phyloP scores from a whole-genome alignment of 2,113 vertebrate species.

The Bolborhynchus lineola region DNA sequence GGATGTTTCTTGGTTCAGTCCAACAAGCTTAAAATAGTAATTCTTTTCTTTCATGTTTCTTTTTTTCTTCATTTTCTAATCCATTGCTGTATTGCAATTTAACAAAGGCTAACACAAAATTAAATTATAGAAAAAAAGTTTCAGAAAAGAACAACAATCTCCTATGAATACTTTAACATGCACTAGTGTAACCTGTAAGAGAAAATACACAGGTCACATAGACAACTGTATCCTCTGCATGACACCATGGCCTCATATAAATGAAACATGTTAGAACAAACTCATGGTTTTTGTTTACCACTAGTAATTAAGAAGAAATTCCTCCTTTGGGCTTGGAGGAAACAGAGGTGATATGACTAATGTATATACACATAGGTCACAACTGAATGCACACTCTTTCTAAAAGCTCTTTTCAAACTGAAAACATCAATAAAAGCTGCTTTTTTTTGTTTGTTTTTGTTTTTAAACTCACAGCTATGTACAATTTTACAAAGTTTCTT shows the following conservation, averaged over 20 bases:
- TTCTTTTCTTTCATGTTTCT: neutral
- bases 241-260: constrained; percentile 58
- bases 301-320: constrained; percentile 70
- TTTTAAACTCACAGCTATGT: constrained; percentile 83
- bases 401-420: constrained; percentile 83
- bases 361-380: constrained; percentile 86
- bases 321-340: constrained; percentile 62
- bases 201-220: constrained; percentile 66
- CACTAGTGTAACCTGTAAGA: constrained; percentile 71
- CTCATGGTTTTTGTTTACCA: constrained; percentile 53
- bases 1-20: neutral
- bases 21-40: constrained; percentile 1
- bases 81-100: constrained; percentile 2
- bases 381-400: constrained; percentile 82
- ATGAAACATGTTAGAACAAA: constrained; percentile 68
- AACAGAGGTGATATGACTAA: constrained; percentile 74
- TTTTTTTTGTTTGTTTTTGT: constrained; percentile 41
- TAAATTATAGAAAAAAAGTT: constrained; percentile 46
- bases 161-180: constrained; percentile 75
- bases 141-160: constrained; percentile 51
- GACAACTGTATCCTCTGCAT: constrained; percentile 56
- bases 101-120: constrained; percentile 55
- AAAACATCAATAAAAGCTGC: constrained; percentile 83
- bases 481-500: constrained; percentile 81
- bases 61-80: constrained; percentile 10